phyloP scores from a whole-genome alignment of 2,797 vertebrate species.

The Platalea minor region DNA sequence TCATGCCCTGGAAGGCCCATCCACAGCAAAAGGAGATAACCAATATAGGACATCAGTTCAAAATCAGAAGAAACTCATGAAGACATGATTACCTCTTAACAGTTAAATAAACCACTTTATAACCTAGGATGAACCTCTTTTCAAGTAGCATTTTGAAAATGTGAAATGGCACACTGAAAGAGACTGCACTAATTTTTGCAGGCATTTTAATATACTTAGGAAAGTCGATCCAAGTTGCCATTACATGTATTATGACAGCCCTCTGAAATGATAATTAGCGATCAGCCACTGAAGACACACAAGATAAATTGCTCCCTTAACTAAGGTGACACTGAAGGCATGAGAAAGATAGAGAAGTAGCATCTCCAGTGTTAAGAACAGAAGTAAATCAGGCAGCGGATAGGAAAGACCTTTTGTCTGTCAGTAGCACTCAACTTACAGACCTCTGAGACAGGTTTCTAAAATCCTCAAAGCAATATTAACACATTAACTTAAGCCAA shows the following conservation, averaged over 20 bases:
- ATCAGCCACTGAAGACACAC: not conserved
- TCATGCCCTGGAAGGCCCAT: not conserved
- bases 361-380: not conserved
- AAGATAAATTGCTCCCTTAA: not conserved
- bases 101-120: not conserved
- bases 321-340: not conserved
- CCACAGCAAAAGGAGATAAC: not conserved
- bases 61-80: not conserved
- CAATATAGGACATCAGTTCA: accelerated
- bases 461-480: not conserved
- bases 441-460: not conserved
- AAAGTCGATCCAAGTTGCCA: accelerated
- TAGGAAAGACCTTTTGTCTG: not conserved
- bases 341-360: not conserved
- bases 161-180: not conserved
- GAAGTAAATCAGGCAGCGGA: not conserved
- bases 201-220: not conserved
- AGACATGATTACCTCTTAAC: accelerated
- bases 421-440: not conserved
- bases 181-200: not conserved
- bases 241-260: not conserved
- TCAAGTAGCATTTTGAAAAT: not conserved
- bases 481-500: not conserved
- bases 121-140: not conserved
- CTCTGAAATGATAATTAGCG: not conserved